Conservation (phyloP, 2,113 vertebrate species). For the Odontesthes bonariensis region DNA sequence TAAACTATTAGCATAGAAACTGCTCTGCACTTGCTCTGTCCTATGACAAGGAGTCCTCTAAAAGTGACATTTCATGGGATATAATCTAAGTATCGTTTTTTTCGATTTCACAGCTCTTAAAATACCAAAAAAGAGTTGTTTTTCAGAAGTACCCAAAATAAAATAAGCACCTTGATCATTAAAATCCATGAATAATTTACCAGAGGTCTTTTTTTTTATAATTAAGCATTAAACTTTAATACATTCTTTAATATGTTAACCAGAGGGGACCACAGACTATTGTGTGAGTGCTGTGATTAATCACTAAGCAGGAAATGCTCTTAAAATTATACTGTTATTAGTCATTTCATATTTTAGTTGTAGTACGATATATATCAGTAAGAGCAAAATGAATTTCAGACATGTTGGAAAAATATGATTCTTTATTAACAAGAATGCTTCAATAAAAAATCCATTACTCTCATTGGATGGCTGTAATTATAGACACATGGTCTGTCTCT, state of each 20-base stretch:
- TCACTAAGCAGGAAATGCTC: slow-evolving; percentile 70
- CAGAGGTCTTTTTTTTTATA: slow-evolving; percentile 71
- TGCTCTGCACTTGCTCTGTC: slow-evolving; percentile 4
- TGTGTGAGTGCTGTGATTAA: slow-evolving; percentile 76
- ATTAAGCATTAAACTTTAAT: slow-evolving; percentile 83
- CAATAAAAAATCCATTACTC: slow-evolving; percentile 33
- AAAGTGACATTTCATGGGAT: neutral
- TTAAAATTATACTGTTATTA: slow-evolving; percentile 73
- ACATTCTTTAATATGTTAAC: slow-evolving; percentile 77
- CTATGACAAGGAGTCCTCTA: neutral
- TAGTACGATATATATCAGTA: slow-evolving; percentile 33
- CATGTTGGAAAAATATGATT: slow-evolving; percentile 14
- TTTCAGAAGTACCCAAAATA: slow-evolving; percentile 24
- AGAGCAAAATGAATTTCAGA: slow-evolving; percentile 15
- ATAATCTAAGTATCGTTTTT: neutral
- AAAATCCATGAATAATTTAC: slow-evolving; percentile 76
- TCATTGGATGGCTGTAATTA: neutral
- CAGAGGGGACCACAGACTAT: slow-evolving; percentile 65
- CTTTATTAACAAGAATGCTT: slow-evolving; percentile 51
- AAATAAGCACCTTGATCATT: slow-evolving; percentile 69
- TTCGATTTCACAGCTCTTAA: neutral
- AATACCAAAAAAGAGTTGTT: slow-evolving; percentile 31
- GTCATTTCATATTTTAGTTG: slow-evolving; percentile 60
- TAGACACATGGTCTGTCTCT: neutral
- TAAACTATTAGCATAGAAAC: slow-evolving; percentile 24